phyloP scores from a whole-genome alignment of 2,113 vertebrate species.

The Trematocara unimaculatum region DNA sequence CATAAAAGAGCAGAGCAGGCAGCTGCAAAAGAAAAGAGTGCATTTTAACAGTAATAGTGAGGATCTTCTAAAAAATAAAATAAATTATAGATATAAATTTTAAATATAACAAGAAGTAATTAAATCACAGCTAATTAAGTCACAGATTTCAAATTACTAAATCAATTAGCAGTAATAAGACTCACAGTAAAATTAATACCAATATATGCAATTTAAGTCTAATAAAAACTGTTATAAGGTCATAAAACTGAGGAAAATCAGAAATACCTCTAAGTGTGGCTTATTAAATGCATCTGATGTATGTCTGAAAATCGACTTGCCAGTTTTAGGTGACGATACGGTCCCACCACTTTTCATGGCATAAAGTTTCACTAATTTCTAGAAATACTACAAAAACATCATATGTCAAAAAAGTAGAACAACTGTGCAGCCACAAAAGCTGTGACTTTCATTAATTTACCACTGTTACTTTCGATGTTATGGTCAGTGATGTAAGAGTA shows the following conservation, averaged over 20 bases:
- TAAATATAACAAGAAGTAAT: neutral
- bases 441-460: neutral
- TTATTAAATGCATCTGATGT: neutral
- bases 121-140: neutral
- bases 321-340: neutral
- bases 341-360: neutral
- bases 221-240: neutral
- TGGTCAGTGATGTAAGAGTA: neutral
- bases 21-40: neutral
- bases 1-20: neutral
- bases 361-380: neutral
- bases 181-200: neutral
- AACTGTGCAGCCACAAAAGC: neutral
- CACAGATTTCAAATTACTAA: neutral
- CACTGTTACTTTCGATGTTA: neutral
- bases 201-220: neutral
- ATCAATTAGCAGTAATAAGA: neutral
- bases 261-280: neutral
- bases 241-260: neutral
- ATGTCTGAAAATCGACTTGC: neutral
- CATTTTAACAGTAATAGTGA: neutral
- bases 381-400: neutral
- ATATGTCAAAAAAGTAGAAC: neutral
- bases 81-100: neutral
- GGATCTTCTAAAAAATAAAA: rapidly evolving